Evolutionary conservation across 2,113 vertebrate species (phyloP), one percentile per base, ranked within the genome.

Genomic region (Phaetusa simplex): DNA sequence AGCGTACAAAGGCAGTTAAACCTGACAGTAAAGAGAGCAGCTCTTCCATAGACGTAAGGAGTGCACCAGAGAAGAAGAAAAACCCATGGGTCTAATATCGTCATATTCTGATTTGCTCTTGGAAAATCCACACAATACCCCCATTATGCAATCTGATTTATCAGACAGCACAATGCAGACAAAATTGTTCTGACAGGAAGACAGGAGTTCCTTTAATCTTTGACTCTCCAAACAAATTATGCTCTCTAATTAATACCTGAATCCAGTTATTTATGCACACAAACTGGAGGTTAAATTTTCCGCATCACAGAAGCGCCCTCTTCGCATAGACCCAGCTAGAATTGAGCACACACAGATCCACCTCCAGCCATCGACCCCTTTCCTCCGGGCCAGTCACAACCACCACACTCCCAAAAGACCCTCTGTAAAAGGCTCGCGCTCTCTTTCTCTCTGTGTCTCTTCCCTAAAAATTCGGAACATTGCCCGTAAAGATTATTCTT

Each of bases 211-310:
- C 87, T 94, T 93, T 87, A 66, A 71, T 88, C 76, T 82, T 67
- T 5, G 22, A 43, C 70, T 77, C 84, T 85, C 72, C 71, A 67
- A 56, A 86, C 66, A 92, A 92, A 92, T 90, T 47, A 65, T 16
- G 14, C 26, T 74, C 40, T 92, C 80, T 92, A 87, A 93, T 94
- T 95, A 93, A 70, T 87, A 86, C 29, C 76, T 27, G 29, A 74
- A 56, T 65, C 45, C 66, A 85, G 70, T 83, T 76, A 74, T 95
- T 93, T 95, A 77, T 49, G 79, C 40, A 72, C 49, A 77, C 43
- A 88, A 82, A 95, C 34, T 7, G 14, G 23, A 90, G 71, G 62
- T 85, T 70, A 30, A 45, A 70, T 90, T 71, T 84, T 84, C 78
- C 65, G 69, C 82, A 45, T 73, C 92, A 55, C 29, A 64, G 76